These are phyloP conservation scores for Mus minutoides DNA, from an alignment of 2,797 vertebrate species.

Conservation along the genomic window DNA sequence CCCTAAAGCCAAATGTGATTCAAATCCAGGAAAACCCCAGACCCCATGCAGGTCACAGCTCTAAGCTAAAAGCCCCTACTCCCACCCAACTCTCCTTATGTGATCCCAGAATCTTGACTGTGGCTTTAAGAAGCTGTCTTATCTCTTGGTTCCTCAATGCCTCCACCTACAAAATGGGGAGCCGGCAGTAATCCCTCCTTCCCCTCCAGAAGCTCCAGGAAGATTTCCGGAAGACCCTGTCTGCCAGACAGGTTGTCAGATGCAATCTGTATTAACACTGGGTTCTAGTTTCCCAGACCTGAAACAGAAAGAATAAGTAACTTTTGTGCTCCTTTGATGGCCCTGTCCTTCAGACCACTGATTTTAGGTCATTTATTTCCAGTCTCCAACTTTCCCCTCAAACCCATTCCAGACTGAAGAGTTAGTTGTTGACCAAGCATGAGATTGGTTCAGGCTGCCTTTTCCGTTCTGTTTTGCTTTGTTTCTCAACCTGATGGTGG, in stretches of 20 bases:
- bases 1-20: conserved; percentile 79
- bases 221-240: neutral
- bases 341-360: neutral
- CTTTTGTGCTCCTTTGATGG: neutral
- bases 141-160: neutral
- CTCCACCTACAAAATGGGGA: conserved; percentile 25
- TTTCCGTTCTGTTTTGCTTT: conserved; percentile 38
- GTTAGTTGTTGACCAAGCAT: conserved; percentile 30
- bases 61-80: neutral
- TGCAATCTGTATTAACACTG: neutral
- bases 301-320: neutral
- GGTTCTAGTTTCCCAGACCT: neutral
- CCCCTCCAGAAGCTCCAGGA: neutral
- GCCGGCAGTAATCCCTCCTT: neutral
- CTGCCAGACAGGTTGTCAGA: neutral
- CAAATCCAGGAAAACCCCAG: conserved; percentile 45
- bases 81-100: neutral
- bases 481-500: conserved; percentile 30
- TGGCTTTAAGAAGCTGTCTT: neutral
- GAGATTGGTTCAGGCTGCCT: conserved; percentile 31
- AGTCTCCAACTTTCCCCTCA: neutral
- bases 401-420: conserved; percentile 45
- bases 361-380: neutral
- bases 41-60: neutral
- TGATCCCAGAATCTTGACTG: neutral